Conservation (phyloP, 2,113 vertebrate species). For the Salvelinus namaycush region DNA sequence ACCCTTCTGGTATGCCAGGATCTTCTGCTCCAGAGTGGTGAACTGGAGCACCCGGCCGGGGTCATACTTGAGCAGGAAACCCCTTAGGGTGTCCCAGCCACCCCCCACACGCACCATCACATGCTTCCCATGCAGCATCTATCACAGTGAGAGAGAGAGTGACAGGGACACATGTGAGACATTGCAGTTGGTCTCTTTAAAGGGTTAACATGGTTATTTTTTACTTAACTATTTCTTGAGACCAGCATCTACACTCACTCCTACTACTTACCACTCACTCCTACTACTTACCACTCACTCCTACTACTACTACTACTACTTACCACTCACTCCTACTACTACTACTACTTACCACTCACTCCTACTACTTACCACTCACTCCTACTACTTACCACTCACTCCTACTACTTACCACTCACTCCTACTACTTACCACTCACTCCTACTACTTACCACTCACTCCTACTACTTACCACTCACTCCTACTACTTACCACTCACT, state of each 20-base stretch:
- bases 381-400: too few relatives aligned
- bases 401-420: too few relatives aligned
- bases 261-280: background rate
- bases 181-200: background rate
- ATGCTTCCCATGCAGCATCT: conserved; percentile 98
- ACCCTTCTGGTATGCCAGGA: conserved; percentile 92
- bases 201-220: background rate
- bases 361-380: too few relatives aligned
- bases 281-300: background rate
- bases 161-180: background rate
- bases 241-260: background rate
- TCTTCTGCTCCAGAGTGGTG: conserved; percentile 95
- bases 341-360: too few relatives aligned
- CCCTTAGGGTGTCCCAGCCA: conserved; percentile 97
- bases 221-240: background rate
- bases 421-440: too few relatives aligned
- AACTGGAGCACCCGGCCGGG: conserved; percentile 92
- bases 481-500: too few relatives aligned
- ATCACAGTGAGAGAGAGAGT: conserved; percentile 10
- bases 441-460: too few relatives aligned
- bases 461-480: too few relatives aligned
- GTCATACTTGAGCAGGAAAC: conserved; percentile 94
- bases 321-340: background rate
- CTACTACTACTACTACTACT: too few relatives aligned
- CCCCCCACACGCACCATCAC: conserved; percentile 99